Evolutionary conservation across 1,140 invertebrate species (phyloP).

Genomic region (Philaenus spumarius): DNA sequence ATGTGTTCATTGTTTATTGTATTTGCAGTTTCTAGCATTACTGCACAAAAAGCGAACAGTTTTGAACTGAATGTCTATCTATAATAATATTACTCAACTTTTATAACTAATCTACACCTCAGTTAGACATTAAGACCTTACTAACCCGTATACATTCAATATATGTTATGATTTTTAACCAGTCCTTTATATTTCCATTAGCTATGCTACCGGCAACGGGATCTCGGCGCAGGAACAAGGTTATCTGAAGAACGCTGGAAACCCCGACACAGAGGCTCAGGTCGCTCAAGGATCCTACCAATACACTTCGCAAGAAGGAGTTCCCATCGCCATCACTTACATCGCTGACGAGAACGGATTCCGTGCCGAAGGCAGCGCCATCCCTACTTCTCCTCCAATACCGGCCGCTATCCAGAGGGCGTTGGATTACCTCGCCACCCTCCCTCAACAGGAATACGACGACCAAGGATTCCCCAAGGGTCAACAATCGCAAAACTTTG

Average conservation of each 20-base stretch:
- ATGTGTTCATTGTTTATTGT: too few species aligned
- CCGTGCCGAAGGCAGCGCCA: constrained; percentile 19
- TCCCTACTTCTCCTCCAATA: constrained; percentile 23
- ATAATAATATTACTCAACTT: too few species aligned
- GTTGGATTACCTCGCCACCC: constrained; percentile 53
- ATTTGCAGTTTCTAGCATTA: too few species aligned
- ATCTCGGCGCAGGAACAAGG: constrained; percentile 40
- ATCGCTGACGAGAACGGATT: constrained; percentile 52
- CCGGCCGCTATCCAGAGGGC: constrained; percentile 46
- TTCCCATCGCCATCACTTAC: constrained; percentile 52
- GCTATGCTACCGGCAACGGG: constrained; percentile 43
- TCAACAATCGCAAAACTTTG: constrained; percentile 53
- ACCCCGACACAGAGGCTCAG: constrained; percentile 35
- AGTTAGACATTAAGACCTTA: too few species aligned
- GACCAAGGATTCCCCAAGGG: constrained; percentile 48
- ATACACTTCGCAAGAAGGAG: constrained; percentile 62
- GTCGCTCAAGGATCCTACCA: constrained; percentile 51
- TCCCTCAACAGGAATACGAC: constrained; percentile 31
- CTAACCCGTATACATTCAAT: too few species aligned
- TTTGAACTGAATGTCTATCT: too few species aligned
- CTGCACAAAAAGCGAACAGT: too few species aligned
- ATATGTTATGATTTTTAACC: too few species aligned
- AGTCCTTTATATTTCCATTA: too few species aligned
- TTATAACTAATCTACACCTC: too few species aligned
- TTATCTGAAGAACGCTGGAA: constrained; percentile 34